phyloP scores from a whole-genome alignment of 2,888 invertebrate genomes.

The Gastrophysa polygoni region DNA sequence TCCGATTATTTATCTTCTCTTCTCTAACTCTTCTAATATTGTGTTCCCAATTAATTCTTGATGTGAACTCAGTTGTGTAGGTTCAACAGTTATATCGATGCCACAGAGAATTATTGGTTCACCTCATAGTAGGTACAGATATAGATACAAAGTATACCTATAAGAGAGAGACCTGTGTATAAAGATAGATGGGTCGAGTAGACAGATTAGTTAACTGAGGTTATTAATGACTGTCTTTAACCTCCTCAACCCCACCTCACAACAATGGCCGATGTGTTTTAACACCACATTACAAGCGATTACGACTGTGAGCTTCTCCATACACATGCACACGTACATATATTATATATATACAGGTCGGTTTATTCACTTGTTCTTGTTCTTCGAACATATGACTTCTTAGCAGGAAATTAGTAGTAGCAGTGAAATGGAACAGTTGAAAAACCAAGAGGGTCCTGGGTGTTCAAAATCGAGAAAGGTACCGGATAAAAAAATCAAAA shows the following conservation, averaged over 20 bases:
- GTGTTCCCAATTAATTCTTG: too few species aligned
- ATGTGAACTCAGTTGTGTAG: too few species aligned
- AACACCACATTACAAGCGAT: conserved; percentile 59
- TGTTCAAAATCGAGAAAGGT: too few species aligned
- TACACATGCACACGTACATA: neutral
- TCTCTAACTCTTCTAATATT: too few species aligned
- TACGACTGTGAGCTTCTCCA: conserved; percentile 38
- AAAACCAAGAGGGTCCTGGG: too few species aligned
- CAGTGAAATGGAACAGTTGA: too few species aligned
- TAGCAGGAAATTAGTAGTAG: too few species aligned
- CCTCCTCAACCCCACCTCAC: conserved; percentile 61
- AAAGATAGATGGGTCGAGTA: conserved; percentile 62
- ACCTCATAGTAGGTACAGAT: neutral
- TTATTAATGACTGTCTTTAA: conserved; percentile 70
- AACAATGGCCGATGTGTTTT: conserved; percentile 59
- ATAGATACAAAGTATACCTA: neutral
- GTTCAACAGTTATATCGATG: neutral
- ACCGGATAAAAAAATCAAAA: too few species aligned
- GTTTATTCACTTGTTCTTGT: neutral
- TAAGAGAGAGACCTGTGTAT: conserved; percentile 59
- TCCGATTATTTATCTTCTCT: too few species aligned
- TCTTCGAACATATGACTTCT: too few species aligned
- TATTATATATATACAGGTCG: too few species aligned
- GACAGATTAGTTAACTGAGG: conserved; percentile 68
- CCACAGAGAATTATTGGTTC: neutral